Base-by-base conservation (phyloP, 37 sponge, comb jelly and placozoan species). In the Agelas oroides region DNA sequence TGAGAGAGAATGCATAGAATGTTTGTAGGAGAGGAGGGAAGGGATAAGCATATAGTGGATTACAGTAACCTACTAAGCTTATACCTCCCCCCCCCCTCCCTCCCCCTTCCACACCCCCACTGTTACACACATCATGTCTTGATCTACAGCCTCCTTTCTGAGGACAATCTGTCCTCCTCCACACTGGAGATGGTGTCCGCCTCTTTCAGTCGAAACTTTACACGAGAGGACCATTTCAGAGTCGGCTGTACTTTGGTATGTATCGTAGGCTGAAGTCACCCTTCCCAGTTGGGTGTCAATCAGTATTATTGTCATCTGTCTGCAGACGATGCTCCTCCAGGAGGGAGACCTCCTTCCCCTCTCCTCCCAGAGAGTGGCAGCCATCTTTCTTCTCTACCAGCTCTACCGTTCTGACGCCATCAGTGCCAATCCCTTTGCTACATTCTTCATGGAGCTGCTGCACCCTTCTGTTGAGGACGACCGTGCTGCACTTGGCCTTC, bases 341-440 rank as follows among this genome's bases (percentile, higher is more conserved):
- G 81, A 95, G 84, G 84, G 80, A 55, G 98, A 98, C 72, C 87
- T 98, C 1, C 79, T 98, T 2, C 93, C 97, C 23, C 53, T 65
- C 16, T 65, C 93, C 8, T 61, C 94, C 25, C 96, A 98, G 75
- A 83, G 95, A 33, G 73, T 95, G 23, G 98, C 96, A 54, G 96
- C 95, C 30, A 40, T 98, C 19, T 96, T 87, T 70, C 81, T 98
- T 2, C 80, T 98, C 23, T 75, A 94, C 68, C 96, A 98, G 67
- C 74, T 92, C 75, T 96, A 94, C 75, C 69, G 88, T 3, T 67
- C 92, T 36, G 98, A 98, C 18, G 83, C 95, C 0, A 20, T 82
- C 25, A 53, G 84, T n/a, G 41, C 87, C 27, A 95, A 95, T 70
- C 98, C 98, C 27, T 96, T 98, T 65, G 83, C 91, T 24, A 68